Percentiles rank a stretch among this genome's conserved stretches.
These are phyloP conservation scores for Eumerus sabulonum DNA, from an alignment of 2,888 invertebrate species.

Conservation along the genomic window DNA sequence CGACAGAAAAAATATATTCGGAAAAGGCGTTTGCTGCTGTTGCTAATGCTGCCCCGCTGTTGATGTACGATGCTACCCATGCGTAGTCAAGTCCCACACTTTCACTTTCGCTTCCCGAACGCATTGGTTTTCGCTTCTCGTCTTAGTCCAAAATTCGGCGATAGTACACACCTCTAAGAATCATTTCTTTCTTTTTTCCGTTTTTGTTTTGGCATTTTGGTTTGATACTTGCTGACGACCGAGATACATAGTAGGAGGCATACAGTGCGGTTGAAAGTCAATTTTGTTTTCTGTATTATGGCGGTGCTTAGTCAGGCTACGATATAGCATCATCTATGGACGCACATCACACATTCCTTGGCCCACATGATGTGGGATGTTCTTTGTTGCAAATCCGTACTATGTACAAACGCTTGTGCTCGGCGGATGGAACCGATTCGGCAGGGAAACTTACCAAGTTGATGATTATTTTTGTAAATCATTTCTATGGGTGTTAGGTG, in stretches of 20 bases:
- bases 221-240: too few relatives aligned
- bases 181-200: slow-evolving; percentile 26
- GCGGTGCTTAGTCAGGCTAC: slow-evolving; percentile 4
- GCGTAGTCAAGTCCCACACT: slow-evolving; percentile 44
- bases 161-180: slow-evolving; percentile 23
- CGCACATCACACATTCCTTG: slow-evolving; percentile 9
- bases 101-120: slow-evolving; percentile 50
- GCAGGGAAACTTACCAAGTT: too few relatives aligned
- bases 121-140: slow-evolving; percentile 27
- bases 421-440: too few relatives aligned
- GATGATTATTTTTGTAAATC: too few relatives aligned
- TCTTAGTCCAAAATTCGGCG: neutral
- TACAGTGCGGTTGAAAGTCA: neutral
- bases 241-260: too few relatives aligned
- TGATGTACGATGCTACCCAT: slow-evolving; percentile 34
- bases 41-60: neutral
- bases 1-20: slow-evolving; percentile 3
- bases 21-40: slow-evolving; percentile 17
- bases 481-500: too few relatives aligned
- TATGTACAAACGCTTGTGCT: neutral
- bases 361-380: slow-evolving; percentile 31
- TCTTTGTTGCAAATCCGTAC: slow-evolving; percentile 33
- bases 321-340: neutral
- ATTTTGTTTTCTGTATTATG: slow-evolving; percentile 10
- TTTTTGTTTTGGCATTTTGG: slow-evolving; percentile 27